Evolutionary conservation across 1,140 invertebrate species (phyloP), one percentile per base, ranked within the genome.

Genomic region (Drosophila saltans): DNA sequence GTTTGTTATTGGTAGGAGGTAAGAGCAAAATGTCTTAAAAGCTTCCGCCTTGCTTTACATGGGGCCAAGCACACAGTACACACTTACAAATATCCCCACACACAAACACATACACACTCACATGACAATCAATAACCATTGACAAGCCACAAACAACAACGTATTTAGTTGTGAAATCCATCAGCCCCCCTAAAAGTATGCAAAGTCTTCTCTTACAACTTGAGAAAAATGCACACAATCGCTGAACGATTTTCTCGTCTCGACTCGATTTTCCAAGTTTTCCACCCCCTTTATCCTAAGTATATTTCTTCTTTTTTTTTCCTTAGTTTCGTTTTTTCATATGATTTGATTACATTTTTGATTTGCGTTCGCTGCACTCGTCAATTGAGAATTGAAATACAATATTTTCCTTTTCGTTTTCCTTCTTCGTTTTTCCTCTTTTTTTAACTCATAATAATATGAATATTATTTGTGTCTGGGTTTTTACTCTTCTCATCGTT

Each of bases 41-140:
- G 76, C 76, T 75, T 79, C 76, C 76, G 73, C 65, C 69, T 69
- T 79, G 73, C 73, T 72, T 72, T 79, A 79, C 68, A 79, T 65
- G 72, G 41, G 11, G 11, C 30, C 33, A 30, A 10, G 10, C 36
- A 43, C 33, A 3, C 8, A 7, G 21, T 24, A 9, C 64, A n/a
- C 57, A 16, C 5, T 16, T 24, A 56, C 72, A 70, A 64, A 69
- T 1, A 10, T 7, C 48, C 10, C 9, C 6, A 21, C 6, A 9
- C 64, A 10, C 57, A 24, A 9, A 36, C 33, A 55, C 71, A 70
- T 67, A 72, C 73, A 79, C 72, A 75, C 66, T 75, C 73, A 33
- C 69, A 79, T 26, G 76, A 79, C 72, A 79, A 79, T 79, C 76
- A 79, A 79, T 79, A 79, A 79, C 76, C 76, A 79, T 79, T 79